Evolutionary conservation across 1,140 invertebrate species (phyloP).

Genomic region (Lucilia cuprina): DNA sequence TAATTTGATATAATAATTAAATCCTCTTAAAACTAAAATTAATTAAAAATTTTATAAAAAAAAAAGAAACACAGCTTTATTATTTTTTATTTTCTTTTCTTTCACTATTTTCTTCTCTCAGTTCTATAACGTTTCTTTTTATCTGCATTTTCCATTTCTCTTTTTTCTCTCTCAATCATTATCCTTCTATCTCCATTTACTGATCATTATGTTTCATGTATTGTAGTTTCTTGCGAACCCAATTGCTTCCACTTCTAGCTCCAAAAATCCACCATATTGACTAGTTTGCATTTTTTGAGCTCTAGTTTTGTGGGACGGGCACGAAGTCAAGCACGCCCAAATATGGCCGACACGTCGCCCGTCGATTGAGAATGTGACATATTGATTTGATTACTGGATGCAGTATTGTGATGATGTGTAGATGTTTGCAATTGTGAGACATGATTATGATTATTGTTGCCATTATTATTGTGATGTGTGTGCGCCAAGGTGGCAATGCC

Average conservation of each 20-base stretch:
- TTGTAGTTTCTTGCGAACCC: conserved; percentile 13
- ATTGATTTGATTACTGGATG: conserved; percentile 42
- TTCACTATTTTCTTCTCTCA: neutral
- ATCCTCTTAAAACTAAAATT: conserved; percentile 16
- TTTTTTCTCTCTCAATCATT: too few relatives aligned
- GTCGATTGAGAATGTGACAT: conserved; percentile 69
- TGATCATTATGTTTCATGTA: neutral
- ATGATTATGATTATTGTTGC: conserved; percentile 56
- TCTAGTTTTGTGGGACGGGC: conserved; percentile 60
- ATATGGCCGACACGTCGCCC: conserved; percentile 68
- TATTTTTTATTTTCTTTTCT: neutral
- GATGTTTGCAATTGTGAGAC: conserved; percentile 41
- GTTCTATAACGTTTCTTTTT: too few relatives aligned
- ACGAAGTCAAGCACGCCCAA: conserved; percentile 68
- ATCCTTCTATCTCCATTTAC: neutral
- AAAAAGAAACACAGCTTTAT: conserved; percentile 21
- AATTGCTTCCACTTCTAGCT: conserved; percentile 61
- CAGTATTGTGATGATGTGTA: conserved; percentile 8
- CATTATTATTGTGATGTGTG: conserved; percentile 53
- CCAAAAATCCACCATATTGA: conserved; percentile 62
- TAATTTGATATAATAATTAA: neutral
- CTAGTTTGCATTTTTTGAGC: conserved; percentile 61
- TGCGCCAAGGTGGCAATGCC: conserved; percentile 52
- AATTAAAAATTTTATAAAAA: neutral
- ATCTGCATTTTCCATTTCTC: too few relatives aligned